Evolutionary conservation across 1,140 invertebrate genomes (phyloP), one percentile per base, ranked within the genome.

Genomic region (Heliothis virescens): DNA sequence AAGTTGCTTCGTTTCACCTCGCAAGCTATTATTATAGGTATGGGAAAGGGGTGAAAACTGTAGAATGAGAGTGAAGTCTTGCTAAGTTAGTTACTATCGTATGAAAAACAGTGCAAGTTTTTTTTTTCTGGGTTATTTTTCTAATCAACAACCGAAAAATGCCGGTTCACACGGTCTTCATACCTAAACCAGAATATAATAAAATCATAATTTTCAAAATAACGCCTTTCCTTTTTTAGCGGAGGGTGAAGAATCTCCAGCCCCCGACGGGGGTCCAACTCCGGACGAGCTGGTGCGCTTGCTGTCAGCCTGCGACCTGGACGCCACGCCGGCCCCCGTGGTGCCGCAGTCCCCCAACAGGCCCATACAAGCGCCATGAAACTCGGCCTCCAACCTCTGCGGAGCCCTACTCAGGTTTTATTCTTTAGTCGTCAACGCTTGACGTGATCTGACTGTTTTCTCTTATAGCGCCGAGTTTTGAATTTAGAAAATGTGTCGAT

Each of bases 291-390:
- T 99, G 79, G 96, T 99, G 80, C 96, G 97, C 53, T 95, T 99
- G 69, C 95, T 99, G 77, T 98, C 99, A 86, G 98, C 99, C 85
- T 99, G 98, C 95, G 98, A 99, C 92, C 95, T 99, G 79, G 92
- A 95, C 85, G 91, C 92, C 15, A 60, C 91, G 13, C 91, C 92
- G 15, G 90, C 82, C 53, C 85, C 88, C 12, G 52, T 50, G 52
- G 50, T 86, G 2, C 86, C 87, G 41, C 88, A 82, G 21, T 89
- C 88, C 5, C 91, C 89, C 4, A 89, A 89, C 73, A 57, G 89
- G 3, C 89, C 89, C 1, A 65, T 87, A 65, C 90, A 89, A 72
- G 87, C 87, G 18, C 91, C 90, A 67, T 92, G 92, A 92, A 83
- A 55, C 55, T 1, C 48, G 84, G 62, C 78, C 57, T 26, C 26